These are phyloP conservation scores for Poeciliopsis turrubarensis DNA, from an alignment of 2,113 vertebrate species.

Conservation along the genomic window DNA sequence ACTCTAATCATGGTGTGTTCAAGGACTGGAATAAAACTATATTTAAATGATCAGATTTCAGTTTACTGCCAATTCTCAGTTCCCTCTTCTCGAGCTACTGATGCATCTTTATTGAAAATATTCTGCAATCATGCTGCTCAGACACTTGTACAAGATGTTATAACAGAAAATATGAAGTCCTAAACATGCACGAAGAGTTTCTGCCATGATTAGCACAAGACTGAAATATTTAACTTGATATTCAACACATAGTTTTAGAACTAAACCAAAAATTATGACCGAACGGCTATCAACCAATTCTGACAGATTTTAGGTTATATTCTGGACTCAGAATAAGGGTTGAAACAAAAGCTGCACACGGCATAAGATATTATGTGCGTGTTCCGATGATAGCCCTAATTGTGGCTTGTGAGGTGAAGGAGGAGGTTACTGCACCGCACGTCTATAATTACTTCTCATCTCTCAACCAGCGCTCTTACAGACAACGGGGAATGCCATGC, in stretches of 20 bases:
- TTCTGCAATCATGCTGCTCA: no score
- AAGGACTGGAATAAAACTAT: neutral
- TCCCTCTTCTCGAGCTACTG: neutral
- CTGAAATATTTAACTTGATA: neutral
- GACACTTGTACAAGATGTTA: neutral
- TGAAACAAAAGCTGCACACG: constrained; percentile 34
- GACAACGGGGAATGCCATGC: constrained; percentile 63
- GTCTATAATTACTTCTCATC: constrained; percentile 78
- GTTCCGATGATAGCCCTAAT: constrained; percentile 62
- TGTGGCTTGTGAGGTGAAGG: constrained; percentile 68
- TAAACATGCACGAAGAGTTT: neutral
- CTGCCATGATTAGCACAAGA: neutral
- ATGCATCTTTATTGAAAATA: neutral
- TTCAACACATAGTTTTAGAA: neutral
- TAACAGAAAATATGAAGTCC: neutral
- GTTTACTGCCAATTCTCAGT: no score
- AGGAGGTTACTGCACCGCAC: constrained; percentile 70
- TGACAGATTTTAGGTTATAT: constrained; percentile 32
- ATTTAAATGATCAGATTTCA: neutral
- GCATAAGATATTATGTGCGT: constrained; percentile 24
- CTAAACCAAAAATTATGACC: constrained; percentile 7
- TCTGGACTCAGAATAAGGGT: constrained; percentile 12
- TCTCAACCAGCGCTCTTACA: constrained; percentile 65
- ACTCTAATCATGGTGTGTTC: neutral
- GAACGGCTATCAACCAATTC: neutral